Conservation (phyloP, 2,113 vertebrate species). For the Apteryx mantelli region DNA sequence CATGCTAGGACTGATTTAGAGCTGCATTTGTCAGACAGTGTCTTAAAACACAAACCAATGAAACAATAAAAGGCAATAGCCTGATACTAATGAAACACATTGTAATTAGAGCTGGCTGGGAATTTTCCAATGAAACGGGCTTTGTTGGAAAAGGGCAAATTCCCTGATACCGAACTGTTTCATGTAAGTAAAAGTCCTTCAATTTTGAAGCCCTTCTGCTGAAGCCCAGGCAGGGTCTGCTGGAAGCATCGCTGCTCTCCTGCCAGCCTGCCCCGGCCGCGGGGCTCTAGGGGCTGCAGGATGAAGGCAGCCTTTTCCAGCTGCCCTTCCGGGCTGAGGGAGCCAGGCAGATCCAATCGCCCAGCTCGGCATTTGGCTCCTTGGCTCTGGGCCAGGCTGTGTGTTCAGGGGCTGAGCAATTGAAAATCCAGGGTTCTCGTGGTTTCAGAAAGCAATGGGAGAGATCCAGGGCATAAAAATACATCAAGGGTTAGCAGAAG, state of each 20-base stretch:
- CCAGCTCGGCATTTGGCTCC: background rate
- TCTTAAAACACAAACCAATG: conserved; percentile 48
- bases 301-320: background rate
- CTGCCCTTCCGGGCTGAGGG: background rate
- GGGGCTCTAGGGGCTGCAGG: background rate
- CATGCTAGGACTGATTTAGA: conserved; percentile 25
- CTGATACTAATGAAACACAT: conserved; percentile 60
- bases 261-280: background rate
- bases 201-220: background rate
- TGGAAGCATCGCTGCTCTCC: background rate
- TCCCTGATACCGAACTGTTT: background rate
- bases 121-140: conserved; percentile 24
- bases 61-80: conserved; percentile 50
- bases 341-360: background rate
- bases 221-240: background rate
- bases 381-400: background rate
- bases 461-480: background rate
- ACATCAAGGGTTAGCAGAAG: background rate
- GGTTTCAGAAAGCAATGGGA: background rate
- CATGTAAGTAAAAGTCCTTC: background rate
- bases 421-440: background rate
- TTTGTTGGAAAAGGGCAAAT: background rate
- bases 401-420: background rate
- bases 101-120: conserved; percentile 39
- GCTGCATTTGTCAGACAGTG: conserved; percentile 31